phyloP scores from a whole-genome alignment of 1,140 invertebrate species.

The Drosophila mayri region DNA sequence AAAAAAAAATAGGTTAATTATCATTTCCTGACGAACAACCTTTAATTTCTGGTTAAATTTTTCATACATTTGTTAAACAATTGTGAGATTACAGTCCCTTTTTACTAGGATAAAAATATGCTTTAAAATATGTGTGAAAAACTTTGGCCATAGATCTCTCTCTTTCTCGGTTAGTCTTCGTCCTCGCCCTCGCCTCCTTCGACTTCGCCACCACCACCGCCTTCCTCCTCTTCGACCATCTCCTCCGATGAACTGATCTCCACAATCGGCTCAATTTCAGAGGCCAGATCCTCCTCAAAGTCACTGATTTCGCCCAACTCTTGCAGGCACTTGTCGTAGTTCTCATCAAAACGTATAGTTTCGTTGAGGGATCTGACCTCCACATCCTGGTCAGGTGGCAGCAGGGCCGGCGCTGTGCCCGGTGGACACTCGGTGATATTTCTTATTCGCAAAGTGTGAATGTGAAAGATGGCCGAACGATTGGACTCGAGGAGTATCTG shows the following conservation, averaged over 20 bases:
- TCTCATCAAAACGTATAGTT: slow-evolving; percentile 74
- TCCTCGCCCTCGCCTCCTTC: slow-evolving; percentile 62
- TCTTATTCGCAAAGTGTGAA: slow-evolving; percentile 64
- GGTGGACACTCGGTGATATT: slow-evolving; percentile 66
- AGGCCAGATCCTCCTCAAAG: slow-evolving; percentile 73
- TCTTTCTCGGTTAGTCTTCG: slow-evolving; percentile 18
- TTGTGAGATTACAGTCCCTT: neutral
- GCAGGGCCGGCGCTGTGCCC: slow-evolving; percentile 58
- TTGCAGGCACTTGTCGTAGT: slow-evolving; percentile 72
- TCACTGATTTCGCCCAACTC: slow-evolving; percentile 76
- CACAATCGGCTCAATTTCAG: slow-evolving; percentile 69
- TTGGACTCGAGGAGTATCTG: slow-evolving; percentile 76
- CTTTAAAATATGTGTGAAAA: neutral
- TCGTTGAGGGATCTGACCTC: slow-evolving; percentile 75
- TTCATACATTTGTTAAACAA: neutral
- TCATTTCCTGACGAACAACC: neutral
- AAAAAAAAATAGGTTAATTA: neutral
- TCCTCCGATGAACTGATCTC: slow-evolving; percentile 73
- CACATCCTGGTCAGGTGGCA: slow-evolving; percentile 57
- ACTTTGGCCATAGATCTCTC: neutral
- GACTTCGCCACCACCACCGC: slow-evolving; percentile 47
- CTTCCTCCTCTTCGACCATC: slow-evolving; percentile 76
- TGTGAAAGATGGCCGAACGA: slow-evolving; percentile 70
- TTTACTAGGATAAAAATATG: neutral
- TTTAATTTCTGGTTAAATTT: slow-evolving; percentile 20